These are phyloP conservation scores for Lissonota sp. DNA, from an alignment of 2,888 invertebrate genomes.

Conservation along the genomic window DNA sequence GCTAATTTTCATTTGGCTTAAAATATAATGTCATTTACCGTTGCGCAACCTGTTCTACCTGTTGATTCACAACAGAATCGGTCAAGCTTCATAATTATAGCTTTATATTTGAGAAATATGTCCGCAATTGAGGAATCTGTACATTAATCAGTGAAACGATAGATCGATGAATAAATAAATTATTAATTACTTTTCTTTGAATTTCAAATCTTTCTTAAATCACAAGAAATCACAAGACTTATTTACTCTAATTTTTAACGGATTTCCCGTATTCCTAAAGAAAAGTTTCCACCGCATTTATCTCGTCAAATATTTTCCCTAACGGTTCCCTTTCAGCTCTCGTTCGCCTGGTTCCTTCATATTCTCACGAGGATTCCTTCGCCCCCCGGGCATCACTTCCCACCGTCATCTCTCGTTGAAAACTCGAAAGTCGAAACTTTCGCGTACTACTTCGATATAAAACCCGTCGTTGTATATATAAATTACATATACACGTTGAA, in stretches of 20 bases:
- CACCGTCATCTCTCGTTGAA: slow-evolving; percentile 43
- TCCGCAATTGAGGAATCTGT: neutral
- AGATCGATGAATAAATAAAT: neutral
- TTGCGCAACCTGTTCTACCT: slow-evolving; percentile 62
- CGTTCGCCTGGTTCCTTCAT: no score
- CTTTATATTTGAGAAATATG: no score
- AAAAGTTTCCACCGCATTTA: no score
- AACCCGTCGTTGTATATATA: slow-evolving; percentile 13
- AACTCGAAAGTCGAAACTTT: slow-evolving; percentile 62
- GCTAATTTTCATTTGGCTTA: neutral
- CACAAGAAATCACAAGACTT: no score
- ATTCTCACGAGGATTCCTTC: neutral
- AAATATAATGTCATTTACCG: slow-evolving; percentile 68
- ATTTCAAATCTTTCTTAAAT: no score
- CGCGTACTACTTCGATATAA: slow-evolving; percentile 61
- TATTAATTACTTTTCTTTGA: neutral
- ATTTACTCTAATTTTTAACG: no score
- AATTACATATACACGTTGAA: slow-evolving; percentile 16
- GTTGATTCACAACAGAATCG: slow-evolving; percentile 28
- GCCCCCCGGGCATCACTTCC: neutral
- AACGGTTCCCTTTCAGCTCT: no score
- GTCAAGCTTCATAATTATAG: neutral
- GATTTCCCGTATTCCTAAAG: no score
- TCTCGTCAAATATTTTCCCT: no score
- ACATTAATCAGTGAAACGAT: neutral